Base-by-base conservation (phyloP, 1,140 invertebrate genomes). In the Ectropis grisescens region DNA sequence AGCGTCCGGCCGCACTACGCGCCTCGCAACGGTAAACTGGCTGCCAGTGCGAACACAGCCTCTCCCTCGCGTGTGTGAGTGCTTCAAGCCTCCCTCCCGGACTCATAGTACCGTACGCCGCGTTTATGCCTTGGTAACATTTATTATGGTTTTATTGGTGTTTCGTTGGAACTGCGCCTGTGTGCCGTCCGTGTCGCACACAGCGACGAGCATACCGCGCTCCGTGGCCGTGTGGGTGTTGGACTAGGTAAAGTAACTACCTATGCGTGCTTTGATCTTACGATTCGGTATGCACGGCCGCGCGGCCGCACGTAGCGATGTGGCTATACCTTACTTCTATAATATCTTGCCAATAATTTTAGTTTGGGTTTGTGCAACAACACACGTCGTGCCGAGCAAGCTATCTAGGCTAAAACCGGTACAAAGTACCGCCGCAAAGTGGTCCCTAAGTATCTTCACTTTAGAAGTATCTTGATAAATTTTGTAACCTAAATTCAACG, bases 1-100 rank as follows among this genome's bases (percentile, higher is more conserved):
- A 58, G 55, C 66, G 70, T 79, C 69, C 68, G 70, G 70, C 71
- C 75, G 72, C 75, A 76, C 71, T 54, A 72, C 68, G 70, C 75
- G 75, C 75, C 75, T 71, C 61, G 62, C 75, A 80, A 80, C 75
- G 75, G 75, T 80, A 80, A 80, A 80, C 75, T 80, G 72, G 67
- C 68, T 56, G 57, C 52, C 61, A 52, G 60, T 61, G 58, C 57
- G 54, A 56, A 61, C 62, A 67, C 70, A 71, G 70, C 71, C 71
- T 75, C 69, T 72, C 60, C 61, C 58, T 62, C 56, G 66, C 60
- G 58, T 66, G 71, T 71, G 59, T 59, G 69, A 70, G 69, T 72
- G 68, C 69, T 69, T 68, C 56, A 53, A 71, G 72, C 70, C 72
- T 76, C 75, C 75, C 72, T 75, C 75, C 45, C 68, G 65, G 72